Percentiles rank a stretch among this genome's conserved stretches.
Evolutionary conservation across 2,888 invertebrate species (phyloP).

Genomic region (Morpho deidamia): DNA sequence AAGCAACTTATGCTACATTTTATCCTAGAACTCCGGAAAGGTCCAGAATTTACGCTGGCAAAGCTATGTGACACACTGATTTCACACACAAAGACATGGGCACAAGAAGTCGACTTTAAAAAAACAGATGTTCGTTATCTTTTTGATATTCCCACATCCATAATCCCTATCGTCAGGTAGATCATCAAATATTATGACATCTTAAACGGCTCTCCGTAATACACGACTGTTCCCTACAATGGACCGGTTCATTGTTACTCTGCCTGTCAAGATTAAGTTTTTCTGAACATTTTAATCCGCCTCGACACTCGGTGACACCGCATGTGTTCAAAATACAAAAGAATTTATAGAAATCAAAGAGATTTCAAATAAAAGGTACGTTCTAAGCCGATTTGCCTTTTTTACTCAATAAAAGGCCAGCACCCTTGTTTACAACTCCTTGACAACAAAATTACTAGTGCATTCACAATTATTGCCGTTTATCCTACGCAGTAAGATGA

Average conservation of each 20-base stretch:
- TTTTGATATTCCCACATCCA: constrained; percentile 3
- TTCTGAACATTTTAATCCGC: constrained; percentile 9
- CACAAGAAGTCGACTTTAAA: background rate
- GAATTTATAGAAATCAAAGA: background rate
- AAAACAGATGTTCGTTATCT: background rate
- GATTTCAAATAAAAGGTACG: background rate
- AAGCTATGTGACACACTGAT: too few species aligned
- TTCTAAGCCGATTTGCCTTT: too few species aligned
- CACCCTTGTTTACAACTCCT: too few species aligned
- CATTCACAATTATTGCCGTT: too few species aligned
- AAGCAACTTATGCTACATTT: too few species aligned
- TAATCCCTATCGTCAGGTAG: background rate
- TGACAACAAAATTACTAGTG: too few species aligned
- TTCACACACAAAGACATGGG: too few species aligned
- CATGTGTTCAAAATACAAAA: constrained; percentile 1
- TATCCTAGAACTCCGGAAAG: too few species aligned
- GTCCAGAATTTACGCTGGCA: too few species aligned
- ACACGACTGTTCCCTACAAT: constrained; percentile 3
- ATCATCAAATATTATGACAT: constrained; percentile 23
- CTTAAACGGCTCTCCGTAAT: constrained; percentile 15
- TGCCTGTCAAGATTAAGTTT: constrained; percentile 10
- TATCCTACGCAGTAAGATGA: too few species aligned
- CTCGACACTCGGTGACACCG: constrained; percentile 5
- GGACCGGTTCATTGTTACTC: background rate
- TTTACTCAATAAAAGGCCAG: too few species aligned